These are phyloP conservation scores for Pseudolaguvia tuberculata DNA, from an alignment of 2,113 vertebrate genomes.

Conservation along the genomic window DNA sequence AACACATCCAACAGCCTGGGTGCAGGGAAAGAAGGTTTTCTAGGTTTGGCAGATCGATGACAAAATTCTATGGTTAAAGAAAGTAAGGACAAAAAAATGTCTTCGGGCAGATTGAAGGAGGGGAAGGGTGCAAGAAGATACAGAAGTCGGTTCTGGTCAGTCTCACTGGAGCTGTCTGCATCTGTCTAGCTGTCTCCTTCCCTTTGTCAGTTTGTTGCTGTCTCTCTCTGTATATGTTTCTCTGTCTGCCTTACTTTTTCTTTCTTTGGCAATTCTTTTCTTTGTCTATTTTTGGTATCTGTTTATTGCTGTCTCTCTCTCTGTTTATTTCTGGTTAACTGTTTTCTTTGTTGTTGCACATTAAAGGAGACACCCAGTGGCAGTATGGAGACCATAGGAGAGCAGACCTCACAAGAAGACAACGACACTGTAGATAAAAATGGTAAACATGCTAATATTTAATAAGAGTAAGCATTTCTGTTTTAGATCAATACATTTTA, in stretches of 20 bases:
- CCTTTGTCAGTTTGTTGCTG: background rate
- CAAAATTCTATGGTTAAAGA: too few relatives aligned
- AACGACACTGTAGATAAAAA: slow-evolving; percentile 54
- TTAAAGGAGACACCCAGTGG: slow-evolving; percentile 56
- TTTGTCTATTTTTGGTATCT: background rate
- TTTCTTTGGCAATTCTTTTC: background rate
- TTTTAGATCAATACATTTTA: too few relatives aligned
- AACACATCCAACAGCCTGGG: too few relatives aligned
- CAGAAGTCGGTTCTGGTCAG: too few relatives aligned
- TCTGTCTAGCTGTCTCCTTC: too few relatives aligned
- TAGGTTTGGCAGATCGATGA: too few relatives aligned
- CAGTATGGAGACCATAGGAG: slow-evolving; percentile 51
- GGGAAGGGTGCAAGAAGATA: too few relatives aligned
- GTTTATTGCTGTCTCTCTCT: background rate
- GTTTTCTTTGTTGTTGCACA: background rate
- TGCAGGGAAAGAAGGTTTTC: too few relatives aligned
- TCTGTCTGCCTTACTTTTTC: background rate
- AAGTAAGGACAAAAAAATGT: too few relatives aligned
- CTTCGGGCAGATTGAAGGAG: too few relatives aligned
- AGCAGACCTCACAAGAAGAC: slow-evolving; percentile 54
- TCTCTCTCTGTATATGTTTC: background rate
- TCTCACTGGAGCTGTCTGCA: background rate
- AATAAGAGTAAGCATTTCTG: too few relatives aligned
- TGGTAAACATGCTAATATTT: slow-evolving; percentile 36
- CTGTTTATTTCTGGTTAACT: background rate